Evolutionary conservation across 2,888 invertebrate species (phyloP).

Genomic region (Pasiphila rectangulata): DNA sequence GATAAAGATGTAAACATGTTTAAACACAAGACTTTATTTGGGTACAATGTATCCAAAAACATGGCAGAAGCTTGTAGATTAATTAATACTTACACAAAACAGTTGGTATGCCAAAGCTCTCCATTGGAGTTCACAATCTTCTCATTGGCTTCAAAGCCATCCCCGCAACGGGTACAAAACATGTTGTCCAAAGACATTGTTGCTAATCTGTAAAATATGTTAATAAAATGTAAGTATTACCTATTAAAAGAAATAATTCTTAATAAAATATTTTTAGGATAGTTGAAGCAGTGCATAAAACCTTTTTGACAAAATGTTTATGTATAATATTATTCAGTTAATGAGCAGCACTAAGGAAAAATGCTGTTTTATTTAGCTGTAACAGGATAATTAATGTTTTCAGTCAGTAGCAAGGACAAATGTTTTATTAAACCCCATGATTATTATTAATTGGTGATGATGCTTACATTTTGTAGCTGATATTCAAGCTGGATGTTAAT

Average conservation of each 20-base stretch:
- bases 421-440: constrained; percentile 2
- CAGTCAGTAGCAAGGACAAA: constrained; percentile 8
- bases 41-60: too few relatives aligned
- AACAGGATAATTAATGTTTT: constrained; percentile 24
- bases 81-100: constrained; percentile 92
- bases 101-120: constrained; percentile 98
- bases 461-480: background rate
- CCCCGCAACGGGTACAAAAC: constrained; percentile 96
- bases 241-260: background rate
- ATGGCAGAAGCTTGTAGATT: background rate
- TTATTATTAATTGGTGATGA: constrained; percentile 6
- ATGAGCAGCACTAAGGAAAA: constrained; percentile 22
- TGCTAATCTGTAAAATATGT: constrained; percentile 51
- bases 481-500: too few relatives aligned
- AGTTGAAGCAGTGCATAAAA: background rate
- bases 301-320: too few relatives aligned
- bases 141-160: constrained; percentile 97
- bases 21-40: too few relatives aligned
- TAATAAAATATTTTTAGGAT: too few relatives aligned
- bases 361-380: constrained; percentile 9
- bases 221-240: background rate
- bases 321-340: too few relatives aligned
- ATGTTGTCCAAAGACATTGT: constrained; percentile 94
- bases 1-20: too few relatives aligned
- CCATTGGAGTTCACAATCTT: constrained; percentile 99